Evolutionary conservation across 2,113 vertebrate genomes (phyloP).

Genomic region (Montifringilla adamsi): DNA sequence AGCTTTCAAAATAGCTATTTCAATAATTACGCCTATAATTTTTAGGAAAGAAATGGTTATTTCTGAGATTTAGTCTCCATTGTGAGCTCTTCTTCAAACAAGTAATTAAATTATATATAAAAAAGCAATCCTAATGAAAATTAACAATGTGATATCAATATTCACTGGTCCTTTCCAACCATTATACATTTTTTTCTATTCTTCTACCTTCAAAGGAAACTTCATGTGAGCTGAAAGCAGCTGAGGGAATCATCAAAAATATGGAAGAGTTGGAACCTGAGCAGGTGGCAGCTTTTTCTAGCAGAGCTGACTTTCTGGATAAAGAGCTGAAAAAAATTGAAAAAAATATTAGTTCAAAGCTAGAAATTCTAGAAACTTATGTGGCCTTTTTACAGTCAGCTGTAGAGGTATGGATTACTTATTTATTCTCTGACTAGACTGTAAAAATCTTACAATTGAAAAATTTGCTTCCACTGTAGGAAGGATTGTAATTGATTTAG

Average conservation of each 20-base stretch:
- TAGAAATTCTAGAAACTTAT: slow-evolving; percentile 75
- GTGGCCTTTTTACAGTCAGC: slow-evolving; percentile 78
- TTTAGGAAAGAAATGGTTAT: background rate
- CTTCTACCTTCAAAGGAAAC: slow-evolving; percentile 71
- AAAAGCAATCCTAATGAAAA: background rate
- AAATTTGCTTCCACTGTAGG: background rate
- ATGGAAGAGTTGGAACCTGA: slow-evolving; percentile 65
- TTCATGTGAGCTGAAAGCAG: slow-evolving; percentile 67
- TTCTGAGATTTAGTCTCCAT: background rate
- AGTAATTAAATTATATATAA: background rate
- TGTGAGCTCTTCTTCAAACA: background rate
- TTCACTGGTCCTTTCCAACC: background rate
- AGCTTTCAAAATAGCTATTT: background rate
- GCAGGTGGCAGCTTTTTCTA: slow-evolving; percentile 64
- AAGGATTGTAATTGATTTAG: background rate
- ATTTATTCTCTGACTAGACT: background rate
- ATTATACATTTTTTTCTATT: background rate
- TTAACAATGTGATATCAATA: background rate
- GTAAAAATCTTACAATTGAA: background rate
- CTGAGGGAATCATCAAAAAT: slow-evolving; percentile 75
- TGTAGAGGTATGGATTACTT: slow-evolving; percentile 75
- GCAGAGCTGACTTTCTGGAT: slow-evolving; percentile 63
- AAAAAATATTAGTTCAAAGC: slow-evolving; percentile 68
- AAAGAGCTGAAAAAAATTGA: slow-evolving; percentile 76
- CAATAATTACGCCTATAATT: background rate